Evolutionary conservation across 53 echinoderm and acorn worm genomes (phyloP), one percentile per base, ranked within the genome.

Genomic region (Henricia sp.): DNA sequence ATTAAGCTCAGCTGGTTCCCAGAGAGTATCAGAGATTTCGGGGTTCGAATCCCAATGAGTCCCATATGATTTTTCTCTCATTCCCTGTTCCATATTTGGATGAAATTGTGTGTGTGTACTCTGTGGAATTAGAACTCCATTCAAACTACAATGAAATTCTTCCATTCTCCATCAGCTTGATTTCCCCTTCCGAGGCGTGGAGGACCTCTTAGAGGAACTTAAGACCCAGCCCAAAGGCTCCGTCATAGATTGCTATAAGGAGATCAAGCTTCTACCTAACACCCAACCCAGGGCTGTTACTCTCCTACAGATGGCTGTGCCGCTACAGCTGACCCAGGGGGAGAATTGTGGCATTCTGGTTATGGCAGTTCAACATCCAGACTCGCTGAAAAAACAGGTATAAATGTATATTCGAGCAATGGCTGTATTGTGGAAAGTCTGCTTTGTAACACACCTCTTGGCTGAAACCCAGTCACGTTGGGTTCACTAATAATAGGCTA

Each of bases 281-380:
- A 69, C 70, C 21, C 25, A 37, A 19, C 80, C 82, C 40, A 40
- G 82, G 12, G 29, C 25, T 19, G 54, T 69, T n/a, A 78, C 78
- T 34, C 53, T 88, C 23, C 70, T 82, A 30, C 80, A 82, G 82
- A 82, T 58, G 55, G 24, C 48, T 1, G 58, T 88, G 14, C 82
- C 88, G 13, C n/a, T 20, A 29, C 78, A 88, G 27, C 37, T 88
- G 53, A 88, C 88, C 9, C 28, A 68, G 4, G 69, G 46, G 4
- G 50, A 82, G 29, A 42, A 82, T 24, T 88, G 88, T 70, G 88
- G 88, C 16, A 8, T 82, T 4, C 56, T 88, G 44, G 26, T 88
- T 30, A 70, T 44, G 54, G 70, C 88, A 36, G 88, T 88, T 46
- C 40, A 82, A 36, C 88, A 88, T 57, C 63, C 72, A 50, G 74